Conservation (phyloP, 2,113 vertebrate genomes). For the Dryoscopus gambensis region DNA sequence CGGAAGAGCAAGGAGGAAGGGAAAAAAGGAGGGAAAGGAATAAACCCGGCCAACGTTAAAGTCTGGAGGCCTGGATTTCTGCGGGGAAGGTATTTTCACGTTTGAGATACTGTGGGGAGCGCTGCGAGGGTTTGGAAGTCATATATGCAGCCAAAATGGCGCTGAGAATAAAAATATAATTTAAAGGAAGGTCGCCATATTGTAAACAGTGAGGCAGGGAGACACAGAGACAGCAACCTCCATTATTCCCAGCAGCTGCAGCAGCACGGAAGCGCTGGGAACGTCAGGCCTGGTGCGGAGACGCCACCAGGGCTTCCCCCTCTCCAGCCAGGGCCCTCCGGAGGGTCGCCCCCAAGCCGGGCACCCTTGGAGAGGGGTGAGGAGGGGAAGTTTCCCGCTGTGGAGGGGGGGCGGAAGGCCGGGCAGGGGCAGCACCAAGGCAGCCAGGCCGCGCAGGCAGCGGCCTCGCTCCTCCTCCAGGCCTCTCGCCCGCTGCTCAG, state of each 20-base stretch:
- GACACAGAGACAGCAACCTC: constrained; percentile 70
- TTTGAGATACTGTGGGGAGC: background rate
- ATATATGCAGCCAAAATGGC: constrained; percentile 86
- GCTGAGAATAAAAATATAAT: constrained; percentile 83
- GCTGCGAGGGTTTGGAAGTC: constrained; percentile 45
- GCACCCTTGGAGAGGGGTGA: background rate
- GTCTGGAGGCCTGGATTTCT: constrained; percentile 25
- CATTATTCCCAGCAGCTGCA: constrained; percentile 67
- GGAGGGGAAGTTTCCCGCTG: background rate
- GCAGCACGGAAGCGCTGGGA: constrained; percentile 57
- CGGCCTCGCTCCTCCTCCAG: constrained; percentile 29
- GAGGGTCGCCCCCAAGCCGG: background rate
- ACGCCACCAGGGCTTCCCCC: background rate
- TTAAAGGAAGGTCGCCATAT: constrained; percentile 91
- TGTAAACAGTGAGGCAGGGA: constrained; percentile 83
- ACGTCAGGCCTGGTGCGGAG: constrained; percentile 46
- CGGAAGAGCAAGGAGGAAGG: background rate
- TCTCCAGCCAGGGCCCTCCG: background rate
- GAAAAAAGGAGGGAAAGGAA: constrained; percentile 55
- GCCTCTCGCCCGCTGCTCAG: background rate
- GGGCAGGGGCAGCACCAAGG: background rate
- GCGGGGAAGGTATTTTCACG: background rate
- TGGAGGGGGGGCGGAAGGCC: background rate
- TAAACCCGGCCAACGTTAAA: constrained; percentile 30
- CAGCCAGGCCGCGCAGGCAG: background rate